Evolutionary conservation across 2,113 vertebrate genomes (phyloP), one percentile per base, ranked within the genome.

Genomic region (Otolemur garnettii): DNA sequence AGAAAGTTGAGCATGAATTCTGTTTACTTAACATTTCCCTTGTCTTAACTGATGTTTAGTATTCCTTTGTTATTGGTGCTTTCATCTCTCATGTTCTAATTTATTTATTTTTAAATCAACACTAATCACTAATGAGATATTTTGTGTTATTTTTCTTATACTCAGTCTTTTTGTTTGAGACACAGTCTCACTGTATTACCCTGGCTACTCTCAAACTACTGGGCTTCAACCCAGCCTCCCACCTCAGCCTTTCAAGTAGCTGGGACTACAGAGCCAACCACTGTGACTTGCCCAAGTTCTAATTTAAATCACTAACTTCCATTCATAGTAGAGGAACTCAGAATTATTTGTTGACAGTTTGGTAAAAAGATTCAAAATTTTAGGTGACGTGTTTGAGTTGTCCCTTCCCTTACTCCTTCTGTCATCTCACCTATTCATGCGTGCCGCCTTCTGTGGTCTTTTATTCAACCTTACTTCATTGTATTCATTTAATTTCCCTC

Each of bases 301-400:
- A 7, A 75, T 50, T 77, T 77, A 77, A 78, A 78, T 55, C 42
- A 89, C 4, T 19, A 87, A 30, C 9, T 88, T 45, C 3, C 92
- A 42, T 83, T 92, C 28, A 53, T 22, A 60, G 59, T 77, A 86
- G 50, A 96, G 28, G 62, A 42, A 33, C 13, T 59, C 26, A 83
- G n/a, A 92, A 75, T 93, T 94, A 83, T 64, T 74, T 69, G 33
- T 57, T 89, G 45, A 86, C 42, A 55, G 19, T 84, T 75, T 68
- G 50, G 7, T 53, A 2, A 91, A 71, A 92, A 78, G 80, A 72
- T 19, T 72, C 62, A 94, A 71, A 95, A 60, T 82, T 85, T 82
- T 68, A 62, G 4, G 26, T 85, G 69, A 68, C 93, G 77, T 81
- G 35, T 21, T 57, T 69, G n/a, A 75, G 42, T 66, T 50, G 8